Evolutionary conservation across 1,140 invertebrate genomes (phyloP), one percentile per base, ranked within the genome.

Genomic region (Drosophila nikananu): DNA sequence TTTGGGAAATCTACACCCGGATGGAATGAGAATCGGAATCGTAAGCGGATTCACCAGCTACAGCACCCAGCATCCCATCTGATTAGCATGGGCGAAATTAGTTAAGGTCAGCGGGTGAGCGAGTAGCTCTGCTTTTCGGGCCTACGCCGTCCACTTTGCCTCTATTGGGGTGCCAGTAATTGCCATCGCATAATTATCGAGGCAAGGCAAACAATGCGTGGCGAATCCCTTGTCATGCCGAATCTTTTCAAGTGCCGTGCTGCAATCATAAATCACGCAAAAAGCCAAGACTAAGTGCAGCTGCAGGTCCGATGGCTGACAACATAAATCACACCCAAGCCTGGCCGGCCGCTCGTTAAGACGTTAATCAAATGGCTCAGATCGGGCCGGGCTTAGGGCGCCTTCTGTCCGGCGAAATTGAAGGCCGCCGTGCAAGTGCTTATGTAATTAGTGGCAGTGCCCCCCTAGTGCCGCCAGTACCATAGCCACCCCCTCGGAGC

Each of bases 1-100:
- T 84, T 81, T 83, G 75, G 83, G 83, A 86, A 87, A 86, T 89
- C 83, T 83, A 87, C 83, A 87, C 84, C 83, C 83, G 83, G 83
- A 87, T 87, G 77, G 66, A 60, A 74, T 74, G 21, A 30, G 55
- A 66, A 70, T 32, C 13, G 15, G n/a, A 35, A 15, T 70, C 3
- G 25, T 13, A 41, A 60, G 19, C 39, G 30, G 21, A 66, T 37
- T 62, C 63, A 30, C 21, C 52, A 21, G 30, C 30, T 21, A 27
- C 25, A 17, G 42, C 42, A 21, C 19, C 42, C 42, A 21, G 12
- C 42, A 9, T 17, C 10, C 19, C 32, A 54, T 12, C 35, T 21
- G 23, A 37, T 35, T n/a, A 62, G 27, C 44, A 63, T 41, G 32
- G 37, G 32, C 35, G 32, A 74, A 77, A 73, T 86, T 67, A 66